phyloP scores from a whole-genome alignment of 2,113 vertebrate species.

The Pelobates fuscus region DNA sequence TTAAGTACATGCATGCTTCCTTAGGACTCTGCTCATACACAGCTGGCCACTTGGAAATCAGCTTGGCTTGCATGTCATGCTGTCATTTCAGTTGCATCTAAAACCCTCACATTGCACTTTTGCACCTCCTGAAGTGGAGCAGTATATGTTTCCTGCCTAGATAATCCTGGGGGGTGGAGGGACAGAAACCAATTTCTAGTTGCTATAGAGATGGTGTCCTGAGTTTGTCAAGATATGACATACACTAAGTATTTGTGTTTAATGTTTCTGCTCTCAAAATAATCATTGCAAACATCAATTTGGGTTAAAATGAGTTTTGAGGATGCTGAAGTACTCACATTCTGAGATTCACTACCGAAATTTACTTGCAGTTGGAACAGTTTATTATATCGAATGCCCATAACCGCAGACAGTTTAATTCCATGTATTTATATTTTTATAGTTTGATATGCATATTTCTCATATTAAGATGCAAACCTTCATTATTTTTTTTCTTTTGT shows the following conservation, averaged over 20 bases:
- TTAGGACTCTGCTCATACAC: no score
- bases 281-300: not conserved
- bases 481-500: slow-evolving; percentile 1
- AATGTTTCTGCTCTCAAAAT: not conserved
- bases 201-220: no score
- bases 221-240: no score
- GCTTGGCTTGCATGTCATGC: no score
- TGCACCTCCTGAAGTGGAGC: no score
- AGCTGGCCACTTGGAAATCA: no score
- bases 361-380: not conserved
- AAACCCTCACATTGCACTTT: no score
- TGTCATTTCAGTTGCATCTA: no score
- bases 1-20: no score
- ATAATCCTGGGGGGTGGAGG: no score
- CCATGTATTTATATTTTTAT: not conserved
- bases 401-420: not conserved
- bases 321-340: not conserved
- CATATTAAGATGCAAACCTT: not conserved
- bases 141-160: no score
- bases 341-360: not conserved
- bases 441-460: not conserved
- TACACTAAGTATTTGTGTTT: not conserved
- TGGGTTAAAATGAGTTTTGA: not conserved
- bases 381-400: not conserved
- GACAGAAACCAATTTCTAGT: no score